Evolutionary conservation across 2,797 vertebrate genomes (phyloP).

Genomic region (Perodicticus potto): DNA sequence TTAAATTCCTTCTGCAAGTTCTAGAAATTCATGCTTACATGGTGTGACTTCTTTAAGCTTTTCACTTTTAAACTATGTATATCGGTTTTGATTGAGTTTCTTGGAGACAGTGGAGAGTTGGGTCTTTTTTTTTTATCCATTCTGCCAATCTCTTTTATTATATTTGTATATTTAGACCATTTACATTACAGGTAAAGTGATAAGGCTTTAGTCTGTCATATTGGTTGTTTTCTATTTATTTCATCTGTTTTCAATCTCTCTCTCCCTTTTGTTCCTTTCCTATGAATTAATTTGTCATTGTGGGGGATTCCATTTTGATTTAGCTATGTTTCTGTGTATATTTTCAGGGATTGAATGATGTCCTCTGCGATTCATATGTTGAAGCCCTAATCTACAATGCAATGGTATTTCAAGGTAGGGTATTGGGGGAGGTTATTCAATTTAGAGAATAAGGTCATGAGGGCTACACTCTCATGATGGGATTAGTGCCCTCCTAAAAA

Average conservation of each 20-base stretch:
- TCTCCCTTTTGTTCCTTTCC: not conserved
- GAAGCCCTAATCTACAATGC: not conserved
- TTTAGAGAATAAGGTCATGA: not conserved
- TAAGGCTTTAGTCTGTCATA: not conserved
- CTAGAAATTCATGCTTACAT: not conserved
- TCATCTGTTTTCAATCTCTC: not conserved
- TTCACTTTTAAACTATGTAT: not conserved
- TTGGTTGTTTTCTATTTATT: constrained; percentile 39
- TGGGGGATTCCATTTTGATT: not conserved
- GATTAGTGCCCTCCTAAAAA: not conserved
- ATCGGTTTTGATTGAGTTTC: constrained; percentile 33
- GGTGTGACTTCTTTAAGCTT: not conserved
- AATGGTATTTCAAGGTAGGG: not conserved
- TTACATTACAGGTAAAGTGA: not conserved
- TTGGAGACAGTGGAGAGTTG: not conserved
- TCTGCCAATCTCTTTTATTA: not conserved
- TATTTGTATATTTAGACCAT: not conserved
- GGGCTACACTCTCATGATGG: not conserved
- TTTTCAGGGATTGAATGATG: not conserved
- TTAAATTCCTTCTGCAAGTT: not conserved
- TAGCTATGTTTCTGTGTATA: not conserved
- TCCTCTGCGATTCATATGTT: not conserved
- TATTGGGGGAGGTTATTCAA: not conserved
- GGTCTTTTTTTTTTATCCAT: not conserved
- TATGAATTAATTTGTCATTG: not conserved